Percentiles rank a stretch among this genome's conserved stretches.
Conservation (phyloP, 2,113 vertebrate species). For the Oophaga pumilio region DNA sequence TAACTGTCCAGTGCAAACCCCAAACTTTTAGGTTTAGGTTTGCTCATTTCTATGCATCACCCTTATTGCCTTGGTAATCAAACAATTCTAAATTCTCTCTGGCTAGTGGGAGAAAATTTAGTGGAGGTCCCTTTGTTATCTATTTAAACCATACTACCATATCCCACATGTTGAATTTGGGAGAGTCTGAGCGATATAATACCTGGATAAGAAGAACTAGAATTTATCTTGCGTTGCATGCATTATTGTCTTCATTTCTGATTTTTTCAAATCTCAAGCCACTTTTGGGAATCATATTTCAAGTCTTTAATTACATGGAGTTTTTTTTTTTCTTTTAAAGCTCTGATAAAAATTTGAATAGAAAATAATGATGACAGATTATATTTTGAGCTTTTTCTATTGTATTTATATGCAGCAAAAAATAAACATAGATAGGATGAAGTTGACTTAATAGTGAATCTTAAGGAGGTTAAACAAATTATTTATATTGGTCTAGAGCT, state of each 20-base stretch:
- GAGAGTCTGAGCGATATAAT: background rate
- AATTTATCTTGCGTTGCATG: background rate
- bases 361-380: constrained; percentile 1
- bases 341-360: background rate
- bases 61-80: no score
- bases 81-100: no score
- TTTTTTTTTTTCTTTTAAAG: background rate
- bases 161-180: background rate
- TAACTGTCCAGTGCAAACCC: no score
- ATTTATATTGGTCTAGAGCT: constrained; percentile 38
- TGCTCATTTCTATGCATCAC: no score
- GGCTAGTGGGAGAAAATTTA: no score
- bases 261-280: background rate
- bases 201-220: background rate
- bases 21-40: no score
- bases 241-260: background rate
- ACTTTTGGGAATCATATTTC: background rate
- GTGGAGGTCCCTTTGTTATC: no score
- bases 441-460: background rate
- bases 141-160: background rate
- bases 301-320: background rate
- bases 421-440: background rate
- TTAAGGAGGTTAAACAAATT: background rate
- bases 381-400: background rate
- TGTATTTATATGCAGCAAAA: background rate